phyloP scores from a whole-genome alignment of 2,888 invertebrate genomes.

The Nephrocerus scutellatus region DNA sequence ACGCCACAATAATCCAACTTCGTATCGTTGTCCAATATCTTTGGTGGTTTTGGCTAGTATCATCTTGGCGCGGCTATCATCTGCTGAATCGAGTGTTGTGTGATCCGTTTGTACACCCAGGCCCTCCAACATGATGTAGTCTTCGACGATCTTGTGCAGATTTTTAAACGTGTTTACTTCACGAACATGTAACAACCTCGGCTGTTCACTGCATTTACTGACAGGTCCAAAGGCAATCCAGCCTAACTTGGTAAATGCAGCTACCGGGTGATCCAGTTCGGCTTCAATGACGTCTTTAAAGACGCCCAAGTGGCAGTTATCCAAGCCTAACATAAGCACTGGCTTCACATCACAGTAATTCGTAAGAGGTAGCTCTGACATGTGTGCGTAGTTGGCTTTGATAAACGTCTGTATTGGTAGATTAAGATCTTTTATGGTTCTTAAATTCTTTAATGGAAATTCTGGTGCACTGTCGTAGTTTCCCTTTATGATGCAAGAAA shows the following conservation, averaged over 20 bases:
- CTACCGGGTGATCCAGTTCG: background rate
- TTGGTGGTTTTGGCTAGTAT: constrained; percentile 13
- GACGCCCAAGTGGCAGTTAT: constrained; percentile 4
- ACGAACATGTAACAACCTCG: constrained; percentile 9
- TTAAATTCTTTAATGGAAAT: constrained; percentile 14
- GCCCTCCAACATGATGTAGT: constrained; percentile 13
- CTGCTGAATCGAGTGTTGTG: constrained; percentile 8
- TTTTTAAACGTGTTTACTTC: background rate
- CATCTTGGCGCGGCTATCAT: constrained; percentile 4
- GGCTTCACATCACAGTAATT: constrained; percentile 2
- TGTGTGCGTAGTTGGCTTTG: background rate
- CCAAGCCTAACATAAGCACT: constrained; percentile 6
- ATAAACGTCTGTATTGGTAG: constrained; percentile 11
- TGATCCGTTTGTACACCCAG: constrained; percentile 4
- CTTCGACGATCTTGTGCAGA: constrained; percentile 9
- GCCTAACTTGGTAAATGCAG: background rate
- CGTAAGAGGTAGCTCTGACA: background rate
- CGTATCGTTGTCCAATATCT: constrained; percentile 8
- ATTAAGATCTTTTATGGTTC: constrained; percentile 9
- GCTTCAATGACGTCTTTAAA: background rate
- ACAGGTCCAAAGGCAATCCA: constrained; percentile 15
- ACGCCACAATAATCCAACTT: constrained; percentile 19
- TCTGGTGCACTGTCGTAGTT: constrained; percentile 16
- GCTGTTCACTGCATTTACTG: background rate
- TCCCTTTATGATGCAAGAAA: constrained; percentile 17